Base-by-base conservation (phyloP, 2,113 vertebrate species). In the Telmatochromis sp. region DNA sequence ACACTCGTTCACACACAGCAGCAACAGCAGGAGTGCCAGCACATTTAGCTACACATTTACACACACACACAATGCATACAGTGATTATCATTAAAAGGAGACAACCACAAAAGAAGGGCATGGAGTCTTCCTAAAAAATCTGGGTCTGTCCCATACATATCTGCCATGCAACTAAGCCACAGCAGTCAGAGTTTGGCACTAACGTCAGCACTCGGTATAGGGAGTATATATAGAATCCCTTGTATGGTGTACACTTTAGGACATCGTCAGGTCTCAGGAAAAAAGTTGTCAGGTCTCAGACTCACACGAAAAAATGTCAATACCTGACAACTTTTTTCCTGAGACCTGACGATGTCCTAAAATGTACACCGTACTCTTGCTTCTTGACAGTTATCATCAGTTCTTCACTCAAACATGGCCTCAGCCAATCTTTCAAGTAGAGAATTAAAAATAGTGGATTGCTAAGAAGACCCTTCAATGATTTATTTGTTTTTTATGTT, bases 61-160 rank as follows among this genome's bases (percentile, higher is more conserved):
- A 53, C 35, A 87, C 15, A 31, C 28, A 3, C 57, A 57, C 8
- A 57, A 14, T 57, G 1, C 23, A 57, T 26, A 57, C n/a, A 83
- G 37, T 47, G 49, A 73, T 83, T 45, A 84, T 83, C 51, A 89
- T 89, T 87, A 88, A 87, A 89, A 13, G 12, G 9, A 88, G 55
- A 35, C 17, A 23, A 35, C 51, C 42, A 79, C 15, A 84, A 6
- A 78, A 80, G 26, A 47, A 26, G 63, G 10, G 47, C 23, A 70
- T 8, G n/a, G 12, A 78, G 1, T 35, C 14, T 33, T 7, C 42
- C 53, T 11, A 31, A 57, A 31, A 42, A 12, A 5, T 21, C 7
- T 21, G 55, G 42, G 53, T 79, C 35, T 35, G 73, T 63, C 57
- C 13, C 7, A 80, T 65, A 80, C 53, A 42, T 7, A 1, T 37